Conservation (phyloP, 2,888 invertebrate species). For the Augiades crinisus region DNA sequence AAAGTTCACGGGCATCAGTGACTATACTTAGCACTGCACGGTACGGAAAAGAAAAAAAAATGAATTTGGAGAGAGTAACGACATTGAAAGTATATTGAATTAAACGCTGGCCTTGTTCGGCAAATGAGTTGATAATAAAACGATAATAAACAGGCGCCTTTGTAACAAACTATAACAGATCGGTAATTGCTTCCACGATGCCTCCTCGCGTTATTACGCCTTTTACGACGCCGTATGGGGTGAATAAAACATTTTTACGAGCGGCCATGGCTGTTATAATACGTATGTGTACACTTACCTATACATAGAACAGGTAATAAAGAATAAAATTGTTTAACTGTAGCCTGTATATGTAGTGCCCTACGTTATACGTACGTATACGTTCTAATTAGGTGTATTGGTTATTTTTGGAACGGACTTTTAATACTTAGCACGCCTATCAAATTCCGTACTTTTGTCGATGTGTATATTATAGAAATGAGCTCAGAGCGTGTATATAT, state of each 20-base stretch:
- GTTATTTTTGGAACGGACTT: no score
- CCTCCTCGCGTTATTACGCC: conserved; percentile 80
- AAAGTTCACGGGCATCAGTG: no score
- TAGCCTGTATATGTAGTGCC: conserved; percentile 15
- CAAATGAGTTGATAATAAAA: conserved; percentile 80
- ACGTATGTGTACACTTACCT: conserved; percentile 39
- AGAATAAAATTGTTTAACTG: conserved; percentile 44
- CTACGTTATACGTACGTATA: not conserved
- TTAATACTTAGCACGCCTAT: no score
- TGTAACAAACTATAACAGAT: conserved; percentile 82
- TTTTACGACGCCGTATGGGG: conserved; percentile 81
- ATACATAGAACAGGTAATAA: conserved; percentile 50
- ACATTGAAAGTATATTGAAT: conserved; percentile 61
- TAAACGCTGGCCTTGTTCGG: conserved; percentile 73
- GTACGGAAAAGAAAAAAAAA: not conserved
- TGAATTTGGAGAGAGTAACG: conserved; percentile 9
- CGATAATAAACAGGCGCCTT: conserved; percentile 80
- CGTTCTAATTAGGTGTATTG: not conserved
- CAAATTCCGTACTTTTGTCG: no score
- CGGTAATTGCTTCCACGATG: conserved; percentile 81
- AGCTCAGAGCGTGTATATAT: no score
- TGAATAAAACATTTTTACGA: conserved; percentile 82
- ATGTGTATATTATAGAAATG: no score
- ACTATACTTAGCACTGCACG: no score
- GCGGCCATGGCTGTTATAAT: conserved; percentile 77